Conservation (phyloP, 2,113 vertebrate species). For the Pseudopodoces humilis region DNA sequence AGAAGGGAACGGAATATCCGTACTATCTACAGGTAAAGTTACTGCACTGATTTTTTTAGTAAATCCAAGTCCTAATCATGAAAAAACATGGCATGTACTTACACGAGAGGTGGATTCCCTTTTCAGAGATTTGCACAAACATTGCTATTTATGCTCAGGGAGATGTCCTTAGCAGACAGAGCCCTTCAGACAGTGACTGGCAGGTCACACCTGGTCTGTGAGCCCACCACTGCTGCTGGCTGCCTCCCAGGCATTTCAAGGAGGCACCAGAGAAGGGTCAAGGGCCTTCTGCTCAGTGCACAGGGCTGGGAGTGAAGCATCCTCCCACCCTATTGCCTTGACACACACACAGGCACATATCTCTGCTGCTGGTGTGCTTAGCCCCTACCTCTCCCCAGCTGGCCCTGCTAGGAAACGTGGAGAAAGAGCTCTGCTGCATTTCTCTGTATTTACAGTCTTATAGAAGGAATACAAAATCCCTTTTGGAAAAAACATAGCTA, state of each 20-base stretch:
- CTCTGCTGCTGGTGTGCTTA: background rate
- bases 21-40: conserved; percentile 75
- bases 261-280: background rate
- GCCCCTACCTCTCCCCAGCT: background rate
- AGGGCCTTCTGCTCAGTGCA: background rate
- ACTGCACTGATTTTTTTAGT: conserved; percentile 67
- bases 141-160: conserved; percentile 21
- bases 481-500: conserved; percentile 43
- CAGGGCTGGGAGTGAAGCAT: background rate
- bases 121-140: conserved; percentile 52
- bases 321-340: background rate
- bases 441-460: conserved; percentile 43
- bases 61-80: conserved; percentile 58
- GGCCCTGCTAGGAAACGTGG: background rate
- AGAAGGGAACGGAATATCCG: conserved; percentile 40
- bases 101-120: conserved; percentile 60
- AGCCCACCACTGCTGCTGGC: background rate
- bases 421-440: background rate
- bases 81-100: conserved; percentile 24
- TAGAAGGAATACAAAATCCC: conserved; percentile 34
- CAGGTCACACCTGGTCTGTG: background rate
- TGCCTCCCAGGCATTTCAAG: background rate
- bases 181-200: background rate
- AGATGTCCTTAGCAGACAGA: conserved; percentile 20
- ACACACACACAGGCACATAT: background rate